Evolutionary conservation across 2,113 vertebrate species (phyloP).

Genomic region (Halcyon senegalensis): DNA sequence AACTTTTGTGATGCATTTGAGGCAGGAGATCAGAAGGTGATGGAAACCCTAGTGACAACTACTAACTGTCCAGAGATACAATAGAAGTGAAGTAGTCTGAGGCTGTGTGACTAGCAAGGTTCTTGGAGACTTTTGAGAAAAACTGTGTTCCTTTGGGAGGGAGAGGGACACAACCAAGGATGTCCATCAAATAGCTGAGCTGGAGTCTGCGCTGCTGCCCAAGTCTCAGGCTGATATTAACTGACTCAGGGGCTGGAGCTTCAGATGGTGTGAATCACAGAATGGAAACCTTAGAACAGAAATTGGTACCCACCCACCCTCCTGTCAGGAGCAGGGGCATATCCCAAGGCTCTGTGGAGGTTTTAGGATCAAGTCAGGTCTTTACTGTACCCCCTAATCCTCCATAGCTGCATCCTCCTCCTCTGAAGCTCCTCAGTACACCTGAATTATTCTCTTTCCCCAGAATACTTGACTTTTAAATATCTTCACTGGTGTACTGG

Average conservation of each 20-base stretch:
- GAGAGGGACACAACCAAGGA: neutral
- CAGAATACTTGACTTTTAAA: neutral
- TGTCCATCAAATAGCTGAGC: neutral
- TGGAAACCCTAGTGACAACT: neutral
- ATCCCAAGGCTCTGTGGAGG: neutral
- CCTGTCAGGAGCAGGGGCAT: accelerated
- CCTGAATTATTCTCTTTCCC: neutral
- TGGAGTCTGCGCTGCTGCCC: neutral
- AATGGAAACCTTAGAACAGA: neutral
- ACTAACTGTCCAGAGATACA: neutral
- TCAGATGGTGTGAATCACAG: neutral
- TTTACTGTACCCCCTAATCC: neutral
- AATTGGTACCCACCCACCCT: neutral
- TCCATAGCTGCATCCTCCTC: neutral
- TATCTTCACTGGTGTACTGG: neutral
- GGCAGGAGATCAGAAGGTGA: neutral
- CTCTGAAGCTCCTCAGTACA: neutral
- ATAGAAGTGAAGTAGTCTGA: neutral
- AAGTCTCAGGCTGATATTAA: neutral
- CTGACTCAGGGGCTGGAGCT: neutral
- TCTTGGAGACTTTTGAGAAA: neutral
- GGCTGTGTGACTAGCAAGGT: neutral
- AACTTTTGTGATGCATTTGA: neutral
- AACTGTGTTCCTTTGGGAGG: neutral
- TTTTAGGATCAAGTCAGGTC: neutral